These are phyloP conservation scores for Aradus depressus DNA, from an alignment of 2,888 invertebrate species.

Conservation along the genomic window DNA sequence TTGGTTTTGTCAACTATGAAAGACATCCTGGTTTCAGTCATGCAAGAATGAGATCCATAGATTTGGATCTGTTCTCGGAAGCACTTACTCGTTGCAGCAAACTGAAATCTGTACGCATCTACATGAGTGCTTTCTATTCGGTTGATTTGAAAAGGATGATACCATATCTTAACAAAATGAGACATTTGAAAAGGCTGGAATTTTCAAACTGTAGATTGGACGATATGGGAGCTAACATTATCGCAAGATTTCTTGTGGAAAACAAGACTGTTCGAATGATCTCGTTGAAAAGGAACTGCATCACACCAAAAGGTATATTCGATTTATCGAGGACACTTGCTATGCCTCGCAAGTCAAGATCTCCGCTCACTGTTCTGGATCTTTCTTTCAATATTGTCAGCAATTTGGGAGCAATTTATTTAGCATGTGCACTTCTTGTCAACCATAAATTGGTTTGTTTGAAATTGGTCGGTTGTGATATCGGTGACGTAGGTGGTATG, in stretches of 20 bases:
- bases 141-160: background rate
- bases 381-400: background rate
- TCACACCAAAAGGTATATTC: background rate
- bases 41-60: background rate
- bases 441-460: background rate
- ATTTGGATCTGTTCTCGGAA: background rate
- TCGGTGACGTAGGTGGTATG: background rate
- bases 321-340: background rate
- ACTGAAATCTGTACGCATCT: background rate
- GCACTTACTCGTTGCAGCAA: background rate
- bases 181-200: background rate
- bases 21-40: background rate
- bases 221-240: background rate
- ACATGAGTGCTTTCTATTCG: slow-evolving; percentile 1
- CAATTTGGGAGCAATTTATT: background rate
- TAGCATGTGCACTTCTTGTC: background rate
- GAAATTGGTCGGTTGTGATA: background rate
- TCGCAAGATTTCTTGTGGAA: background rate
- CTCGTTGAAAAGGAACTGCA: background rate
- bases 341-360: background rate
- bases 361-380: background rate
- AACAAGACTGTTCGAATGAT: background rate
- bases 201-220: background rate
- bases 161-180: background rate
- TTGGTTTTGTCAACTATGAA: background rate